Conservation (phyloP, 2,113 vertebrate species). For the Anolis sagrei region DNA sequence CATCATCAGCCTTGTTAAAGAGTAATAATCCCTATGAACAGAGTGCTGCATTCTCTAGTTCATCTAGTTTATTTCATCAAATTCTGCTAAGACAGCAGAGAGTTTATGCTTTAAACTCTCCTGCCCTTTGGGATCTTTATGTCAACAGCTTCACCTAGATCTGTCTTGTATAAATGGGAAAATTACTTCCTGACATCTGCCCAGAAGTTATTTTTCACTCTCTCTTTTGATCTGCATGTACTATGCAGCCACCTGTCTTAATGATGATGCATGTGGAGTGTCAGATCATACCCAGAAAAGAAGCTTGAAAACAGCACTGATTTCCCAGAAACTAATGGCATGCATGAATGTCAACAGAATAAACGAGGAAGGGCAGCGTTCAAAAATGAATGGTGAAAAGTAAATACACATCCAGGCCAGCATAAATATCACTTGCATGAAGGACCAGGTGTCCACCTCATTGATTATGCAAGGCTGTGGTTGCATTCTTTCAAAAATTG, state of each 20-base stretch:
- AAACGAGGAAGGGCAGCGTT: neutral
- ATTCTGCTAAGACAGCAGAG: neutral
- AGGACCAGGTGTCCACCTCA: neutral
- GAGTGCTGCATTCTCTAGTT: neutral
- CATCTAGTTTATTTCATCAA: slow-evolving; percentile 1
- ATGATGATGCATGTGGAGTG: slow-evolving; percentile 37
- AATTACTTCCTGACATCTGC: slow-evolving; percentile 64
- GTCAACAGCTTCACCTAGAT: slow-evolving; percentile 63
- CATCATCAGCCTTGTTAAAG: slow-evolving; percentile 32
- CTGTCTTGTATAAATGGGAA: slow-evolving; percentile 51
- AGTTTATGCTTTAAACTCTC: neutral
- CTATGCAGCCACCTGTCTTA: slow-evolving; percentile 44
- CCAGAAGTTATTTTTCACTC: slow-evolving; percentile 25
- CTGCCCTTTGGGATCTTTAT: slow-evolving; percentile 46
- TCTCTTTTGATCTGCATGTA: slow-evolving; percentile 29
- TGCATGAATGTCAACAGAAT: neutral
- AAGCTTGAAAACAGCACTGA: slow-evolving; percentile 48
- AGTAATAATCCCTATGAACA: slow-evolving; percentile 13
- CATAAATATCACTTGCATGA: neutral
- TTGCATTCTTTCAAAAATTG: neutral
- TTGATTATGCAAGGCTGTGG: neutral
- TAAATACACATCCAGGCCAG: neutral
- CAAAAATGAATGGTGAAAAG: neutral
- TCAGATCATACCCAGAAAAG: slow-evolving; percentile 49
- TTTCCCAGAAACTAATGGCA: slow-evolving; percentile 31